Conservation (phyloP, 2,888 invertebrate genomes). For the Aleiodes leptofemur region DNA sequence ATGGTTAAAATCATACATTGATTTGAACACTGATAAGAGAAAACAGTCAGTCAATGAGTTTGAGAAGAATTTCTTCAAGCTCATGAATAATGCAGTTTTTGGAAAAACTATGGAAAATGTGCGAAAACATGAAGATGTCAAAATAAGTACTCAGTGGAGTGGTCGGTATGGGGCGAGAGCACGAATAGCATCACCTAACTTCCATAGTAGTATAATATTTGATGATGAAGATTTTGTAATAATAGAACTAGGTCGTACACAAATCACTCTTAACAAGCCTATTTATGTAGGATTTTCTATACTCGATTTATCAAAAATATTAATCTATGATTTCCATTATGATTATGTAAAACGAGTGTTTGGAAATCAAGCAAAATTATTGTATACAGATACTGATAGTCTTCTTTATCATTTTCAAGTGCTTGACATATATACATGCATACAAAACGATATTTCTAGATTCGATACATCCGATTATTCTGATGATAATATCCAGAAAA, state of each 20-base stretch:
- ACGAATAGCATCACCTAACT: constrained; percentile 63
- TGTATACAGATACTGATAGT: no score
- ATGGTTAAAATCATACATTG: constrained; percentile 35
- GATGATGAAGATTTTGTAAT: constrained; percentile 61
- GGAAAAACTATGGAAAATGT: constrained; percentile 69
- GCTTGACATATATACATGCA: constrained; percentile 62
- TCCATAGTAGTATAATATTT: constrained; percentile 63
- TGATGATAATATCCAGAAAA: constrained; percentile 62
- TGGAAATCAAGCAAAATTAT: no score
- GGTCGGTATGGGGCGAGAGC: constrained; percentile 64
- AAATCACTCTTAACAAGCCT: constrained; percentile 67
- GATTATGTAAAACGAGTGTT: no score
- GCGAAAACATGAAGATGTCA: constrained; percentile 64
- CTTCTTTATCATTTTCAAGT: no score
- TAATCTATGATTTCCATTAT: no score
- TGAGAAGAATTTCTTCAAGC: constrained; percentile 46
- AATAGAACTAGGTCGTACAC: constrained; percentile 62
- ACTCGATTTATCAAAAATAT: constrained; percentile 71
- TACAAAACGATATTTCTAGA: constrained; percentile 57
- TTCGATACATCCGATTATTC: constrained; percentile 55
- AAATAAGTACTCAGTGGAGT: constrained; percentile 65
- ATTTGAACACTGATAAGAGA: constrained; percentile 30
- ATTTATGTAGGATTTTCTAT: constrained; percentile 70
- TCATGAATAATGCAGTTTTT: constrained; percentile 53
- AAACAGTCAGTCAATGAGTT: constrained; percentile 64